Percentiles rank a stretch among this genome's conserved stretches.
These are phyloP conservation scores for Sebastes reedi DNA, from an alignment of 2,797 vertebrate species.

Conservation along the genomic window DNA sequence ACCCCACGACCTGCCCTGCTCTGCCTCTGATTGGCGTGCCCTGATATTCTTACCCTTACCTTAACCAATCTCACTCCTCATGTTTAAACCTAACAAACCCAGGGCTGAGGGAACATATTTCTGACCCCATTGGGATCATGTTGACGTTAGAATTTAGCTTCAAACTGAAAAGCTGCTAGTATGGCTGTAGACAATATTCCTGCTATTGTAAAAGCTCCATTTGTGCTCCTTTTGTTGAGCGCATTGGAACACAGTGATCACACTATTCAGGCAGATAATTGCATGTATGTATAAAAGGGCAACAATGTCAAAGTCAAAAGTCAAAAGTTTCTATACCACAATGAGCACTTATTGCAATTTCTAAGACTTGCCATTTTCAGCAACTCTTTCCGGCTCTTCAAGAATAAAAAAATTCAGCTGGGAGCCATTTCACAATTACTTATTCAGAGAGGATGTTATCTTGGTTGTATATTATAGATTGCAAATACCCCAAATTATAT, in stretches of 20 bases:
- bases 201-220: background rate
- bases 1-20: too few relatives aligned
- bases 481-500: background rate
- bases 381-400: background rate
- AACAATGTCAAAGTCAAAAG: background rate
- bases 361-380: background rate
- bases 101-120: too few relatives aligned
- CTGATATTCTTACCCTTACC: too few relatives aligned
- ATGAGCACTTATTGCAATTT: background rate
- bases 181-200: background rate
- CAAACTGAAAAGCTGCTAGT: background rate
- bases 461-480: background rate
- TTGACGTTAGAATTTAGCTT: background rate
- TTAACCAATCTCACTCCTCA: too few relatives aligned
- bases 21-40: too few relatives aligned
- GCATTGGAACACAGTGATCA: background rate
- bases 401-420: background rate
- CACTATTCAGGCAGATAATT: background rate
- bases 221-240: background rate
- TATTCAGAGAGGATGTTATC: conserved; percentile 1
- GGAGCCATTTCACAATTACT: background rate
- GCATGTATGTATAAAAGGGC: background rate
- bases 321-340: background rate
- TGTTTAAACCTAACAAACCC: too few relatives aligned
- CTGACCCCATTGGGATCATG: background rate